Evolutionary conservation across 2,113 vertebrate genomes (phyloP).

Genomic region (Archilochus colubris): DNA sequence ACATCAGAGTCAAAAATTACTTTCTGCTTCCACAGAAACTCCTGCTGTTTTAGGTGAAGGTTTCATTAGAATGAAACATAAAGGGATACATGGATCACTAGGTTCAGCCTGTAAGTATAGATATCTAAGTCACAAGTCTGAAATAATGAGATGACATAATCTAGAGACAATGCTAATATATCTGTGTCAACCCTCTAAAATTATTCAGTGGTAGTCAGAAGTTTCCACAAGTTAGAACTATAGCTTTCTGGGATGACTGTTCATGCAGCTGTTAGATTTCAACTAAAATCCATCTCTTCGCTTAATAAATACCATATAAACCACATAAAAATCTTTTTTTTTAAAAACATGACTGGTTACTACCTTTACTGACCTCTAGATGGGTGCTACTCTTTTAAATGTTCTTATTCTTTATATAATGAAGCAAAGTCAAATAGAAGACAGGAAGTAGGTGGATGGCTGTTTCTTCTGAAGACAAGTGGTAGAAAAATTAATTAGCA

Average conservation of each 20-base stretch:
- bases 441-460: background rate
- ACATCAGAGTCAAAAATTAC: background rate
- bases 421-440: background rate
- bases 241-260: background rate
- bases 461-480: background rate
- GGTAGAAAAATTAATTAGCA: background rate
- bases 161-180: background rate
- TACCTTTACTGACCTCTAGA: background rate
- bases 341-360: background rate
- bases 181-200: background rate
- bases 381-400: background rate
- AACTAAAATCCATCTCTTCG: background rate
- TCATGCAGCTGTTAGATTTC: background rate
- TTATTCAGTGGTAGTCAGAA: background rate
- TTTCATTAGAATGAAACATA: background rate
- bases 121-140: background rate
- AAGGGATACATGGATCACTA: background rate
- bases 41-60: background rate
- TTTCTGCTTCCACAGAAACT: background rate
- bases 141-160: background rate
- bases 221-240: background rate
- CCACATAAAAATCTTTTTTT: background rate
- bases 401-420: background rate
- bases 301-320: background rate
- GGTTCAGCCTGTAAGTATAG: background rate